Evolutionary conservation across 2,113 vertebrate species (phyloP).

Genomic region (Dryoscopus gambensis): DNA sequence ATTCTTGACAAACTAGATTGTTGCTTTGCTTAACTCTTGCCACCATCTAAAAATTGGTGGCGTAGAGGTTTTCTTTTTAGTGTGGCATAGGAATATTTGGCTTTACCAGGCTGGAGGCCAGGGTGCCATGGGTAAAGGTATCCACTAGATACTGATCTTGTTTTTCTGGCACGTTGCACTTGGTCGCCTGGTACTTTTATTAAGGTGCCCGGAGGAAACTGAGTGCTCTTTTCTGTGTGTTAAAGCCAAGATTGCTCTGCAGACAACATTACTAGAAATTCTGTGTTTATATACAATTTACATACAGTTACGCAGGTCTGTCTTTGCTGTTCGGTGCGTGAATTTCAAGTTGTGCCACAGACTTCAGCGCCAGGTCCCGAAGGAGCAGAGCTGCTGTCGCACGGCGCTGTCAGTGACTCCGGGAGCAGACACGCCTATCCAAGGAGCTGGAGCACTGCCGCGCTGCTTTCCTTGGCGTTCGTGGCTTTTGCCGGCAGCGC

Average conservation of each 20-base stretch:
- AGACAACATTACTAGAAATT: background rate
- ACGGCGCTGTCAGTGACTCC: background rate
- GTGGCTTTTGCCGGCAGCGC: background rate
- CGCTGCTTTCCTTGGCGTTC: background rate
- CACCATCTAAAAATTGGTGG: background rate
- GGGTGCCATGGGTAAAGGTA: background rate
- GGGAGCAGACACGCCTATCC: background rate
- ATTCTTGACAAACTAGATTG: background rate
- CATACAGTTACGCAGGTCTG: background rate
- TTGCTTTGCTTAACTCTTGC: background rate
- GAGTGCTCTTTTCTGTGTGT: background rate
- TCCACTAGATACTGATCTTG: background rate
- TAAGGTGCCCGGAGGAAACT: background rate
- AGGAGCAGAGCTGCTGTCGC: background rate
- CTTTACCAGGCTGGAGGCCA: background rate
- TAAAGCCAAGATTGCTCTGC: background rate
- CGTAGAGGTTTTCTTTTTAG: background rate
- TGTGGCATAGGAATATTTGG: background rate
- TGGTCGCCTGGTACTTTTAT: background rate
- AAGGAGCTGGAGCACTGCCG: background rate
- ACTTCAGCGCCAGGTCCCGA: background rate
- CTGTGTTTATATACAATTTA: background rate
- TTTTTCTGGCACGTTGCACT: background rate
- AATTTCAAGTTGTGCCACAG: background rate
- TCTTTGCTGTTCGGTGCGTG: background rate